These are phyloP conservation scores for Centropyge bicolor DNA, from an alignment of 2,797 vertebrate genomes.

Conservation along the genomic window DNA sequence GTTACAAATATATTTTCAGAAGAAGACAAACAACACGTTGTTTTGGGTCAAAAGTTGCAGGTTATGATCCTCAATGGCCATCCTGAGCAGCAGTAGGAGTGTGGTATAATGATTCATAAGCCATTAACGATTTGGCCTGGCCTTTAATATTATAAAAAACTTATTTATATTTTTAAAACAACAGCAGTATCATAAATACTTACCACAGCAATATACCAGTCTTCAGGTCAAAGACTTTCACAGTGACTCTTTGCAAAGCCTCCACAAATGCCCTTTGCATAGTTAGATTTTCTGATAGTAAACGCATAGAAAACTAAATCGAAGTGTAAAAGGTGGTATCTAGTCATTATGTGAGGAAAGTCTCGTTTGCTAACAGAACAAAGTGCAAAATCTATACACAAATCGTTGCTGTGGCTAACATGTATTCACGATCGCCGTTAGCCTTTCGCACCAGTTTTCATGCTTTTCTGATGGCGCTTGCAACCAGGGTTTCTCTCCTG, in stretches of 20 bases:
- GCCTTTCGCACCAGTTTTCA: slow-evolving; percentile 44
- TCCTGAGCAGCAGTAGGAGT: slow-evolving; percentile 76
- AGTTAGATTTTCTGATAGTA: slow-evolving; percentile 71
- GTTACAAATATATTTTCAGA: slow-evolving; percentile 61
- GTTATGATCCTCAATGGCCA: slow-evolving; percentile 66
- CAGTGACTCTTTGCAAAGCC: slow-evolving; percentile 64
- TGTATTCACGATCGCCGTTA: not conserved
- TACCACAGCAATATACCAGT: slow-evolving; percentile 63
- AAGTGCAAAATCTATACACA: slow-evolving; percentile 73
- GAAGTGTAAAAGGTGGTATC: slow-evolving; percentile 60
- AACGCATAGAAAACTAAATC: slow-evolving; percentile 70
- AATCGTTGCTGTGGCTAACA: slow-evolving; percentile 41
- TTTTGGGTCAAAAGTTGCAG: slow-evolving; percentile 63
- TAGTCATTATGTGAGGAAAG: slow-evolving; percentile 60
- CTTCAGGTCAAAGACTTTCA: slow-evolving; percentile 67
- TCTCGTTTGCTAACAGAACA: slow-evolving; percentile 56
- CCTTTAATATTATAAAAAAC: slow-evolving; percentile 57
- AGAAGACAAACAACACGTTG: slow-evolving; percentile 58
- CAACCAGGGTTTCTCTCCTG: slow-evolving; percentile 86
- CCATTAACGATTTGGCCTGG: slow-evolving; percentile 55
- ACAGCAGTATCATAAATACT: slow-evolving; percentile 70
- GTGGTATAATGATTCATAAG: slow-evolving; percentile 52
- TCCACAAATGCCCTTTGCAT: slow-evolving; percentile 76
- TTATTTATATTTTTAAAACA: slow-evolving; percentile 59
- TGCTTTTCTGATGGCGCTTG: slow-evolving; percentile 83